phyloP scores from a whole-genome alignment of 1,140 invertebrate species.

The Cydia amplana region DNA sequence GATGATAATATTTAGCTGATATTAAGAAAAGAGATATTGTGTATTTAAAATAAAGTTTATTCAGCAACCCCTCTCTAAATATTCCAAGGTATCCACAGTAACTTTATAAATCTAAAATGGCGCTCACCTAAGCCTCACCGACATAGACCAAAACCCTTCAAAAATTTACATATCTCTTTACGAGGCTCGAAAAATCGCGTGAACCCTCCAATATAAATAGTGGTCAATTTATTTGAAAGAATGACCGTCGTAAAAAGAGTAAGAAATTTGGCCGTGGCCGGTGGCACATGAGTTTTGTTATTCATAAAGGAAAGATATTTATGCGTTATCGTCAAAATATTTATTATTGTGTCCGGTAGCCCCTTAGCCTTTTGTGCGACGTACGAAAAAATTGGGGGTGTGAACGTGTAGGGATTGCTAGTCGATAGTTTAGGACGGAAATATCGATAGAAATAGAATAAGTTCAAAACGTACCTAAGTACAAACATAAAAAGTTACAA shows the following conservation, averaged over 20 bases:
- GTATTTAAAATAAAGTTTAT: not conserved
- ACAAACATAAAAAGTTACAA: no score
- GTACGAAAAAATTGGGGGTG: constrained; percentile 72
- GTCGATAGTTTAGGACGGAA: constrained; percentile 36
- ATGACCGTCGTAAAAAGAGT: constrained; percentile 64
- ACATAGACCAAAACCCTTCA: constrained; percentile 13
- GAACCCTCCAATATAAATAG: constrained; percentile 66
- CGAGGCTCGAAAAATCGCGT: constrained; percentile 45
- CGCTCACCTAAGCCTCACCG: not conserved
- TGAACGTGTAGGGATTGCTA: constrained; percentile 55
- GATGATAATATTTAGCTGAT: no score
- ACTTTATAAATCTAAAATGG: not conserved
- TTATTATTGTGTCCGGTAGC: constrained; percentile 75
- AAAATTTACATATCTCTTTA: constrained; percentile 32
- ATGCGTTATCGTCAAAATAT: constrained; percentile 79
- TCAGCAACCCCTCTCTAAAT: not conserved
- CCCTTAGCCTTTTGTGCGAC: constrained; percentile 71
- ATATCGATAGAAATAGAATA: constrained; percentile 45
- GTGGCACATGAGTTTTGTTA: constrained; percentile 70
- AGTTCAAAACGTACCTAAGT: no score
- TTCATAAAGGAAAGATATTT: constrained; percentile 78
- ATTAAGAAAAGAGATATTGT: not conserved
- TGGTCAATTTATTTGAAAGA: constrained; percentile 68
- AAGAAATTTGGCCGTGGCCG: constrained; percentile 63
- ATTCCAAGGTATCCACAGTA: not conserved